phyloP scores from a whole-genome alignment of 2,797 vertebrate genomes.

The Platalea minor region DNA sequence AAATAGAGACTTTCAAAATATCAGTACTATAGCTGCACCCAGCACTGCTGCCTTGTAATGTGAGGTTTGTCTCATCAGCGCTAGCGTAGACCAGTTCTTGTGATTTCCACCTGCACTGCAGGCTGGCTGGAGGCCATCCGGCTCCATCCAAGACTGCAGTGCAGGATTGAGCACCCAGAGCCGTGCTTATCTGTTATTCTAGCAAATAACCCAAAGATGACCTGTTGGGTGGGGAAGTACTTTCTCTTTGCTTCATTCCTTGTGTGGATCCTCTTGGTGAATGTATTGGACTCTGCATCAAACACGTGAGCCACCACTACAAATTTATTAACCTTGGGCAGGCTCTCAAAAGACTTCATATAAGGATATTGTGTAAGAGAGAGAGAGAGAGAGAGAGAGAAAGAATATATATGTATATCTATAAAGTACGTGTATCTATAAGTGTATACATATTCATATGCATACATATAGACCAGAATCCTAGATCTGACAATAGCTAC shows the following conservation, averaged over 20 bases:
- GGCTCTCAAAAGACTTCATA: not conserved
- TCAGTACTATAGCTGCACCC: not conserved
- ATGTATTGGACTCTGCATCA: not conserved
- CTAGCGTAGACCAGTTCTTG: not conserved
- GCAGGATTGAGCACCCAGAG: not conserved
- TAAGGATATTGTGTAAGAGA: not conserved
- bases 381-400: not conserved
- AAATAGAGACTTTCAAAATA: not conserved
- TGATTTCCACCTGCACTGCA: not conserved
- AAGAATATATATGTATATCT: not conserved
- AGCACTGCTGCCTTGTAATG: not conserved
- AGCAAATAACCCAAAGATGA: not conserved
- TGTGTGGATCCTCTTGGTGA: not conserved
- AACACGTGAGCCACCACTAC: rapidly evolving
- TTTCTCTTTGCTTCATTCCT: not conserved
- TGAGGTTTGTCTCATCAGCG: not conserved
- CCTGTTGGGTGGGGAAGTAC: not conserved
- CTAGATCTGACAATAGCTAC: not conserved
- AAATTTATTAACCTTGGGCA: not conserved
- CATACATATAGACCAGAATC: not conserved
- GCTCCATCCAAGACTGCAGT: not conserved
- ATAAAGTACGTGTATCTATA: not conserved
- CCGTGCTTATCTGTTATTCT: not conserved
- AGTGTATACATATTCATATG: not conserved
- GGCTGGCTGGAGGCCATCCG: not conserved